phyloP scores from a whole-genome alignment of 1,140 invertebrate genomes.

The Caerostris extrusa region DNA sequence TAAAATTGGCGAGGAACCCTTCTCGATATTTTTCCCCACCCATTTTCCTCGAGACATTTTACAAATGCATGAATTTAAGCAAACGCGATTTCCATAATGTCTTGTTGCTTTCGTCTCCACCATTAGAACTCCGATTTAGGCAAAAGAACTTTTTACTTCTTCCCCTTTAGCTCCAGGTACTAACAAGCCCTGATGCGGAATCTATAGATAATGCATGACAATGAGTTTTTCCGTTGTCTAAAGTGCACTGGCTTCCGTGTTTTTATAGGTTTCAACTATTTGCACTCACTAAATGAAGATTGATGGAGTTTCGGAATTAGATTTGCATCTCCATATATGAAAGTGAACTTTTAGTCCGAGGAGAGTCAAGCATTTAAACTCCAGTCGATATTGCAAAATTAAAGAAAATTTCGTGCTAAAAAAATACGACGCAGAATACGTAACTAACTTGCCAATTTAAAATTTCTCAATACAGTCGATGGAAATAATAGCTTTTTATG shows the following conservation, averaged over 20 bases:
- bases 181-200: slow-evolving; percentile 49
- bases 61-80: slow-evolving; percentile 76
- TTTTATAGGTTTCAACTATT: slow-evolving; percentile 62
- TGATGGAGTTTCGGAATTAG: slow-evolving; percentile 74
- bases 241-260: slow-evolving; percentile 21
- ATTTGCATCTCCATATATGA: slow-evolving; percentile 24
- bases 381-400: not conserved
- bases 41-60: slow-evolving; percentile 62
- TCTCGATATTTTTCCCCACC: slow-evolving; percentile 29
- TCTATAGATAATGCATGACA: slow-evolving; percentile 73
- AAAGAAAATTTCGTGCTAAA: not conserved
- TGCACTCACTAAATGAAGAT: slow-evolving; percentile 61
- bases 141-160: not conserved
- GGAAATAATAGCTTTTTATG: too few species aligned
- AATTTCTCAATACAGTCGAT: too few species aligned
- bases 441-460: too few species aligned
- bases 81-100: slow-evolving; percentile 76
- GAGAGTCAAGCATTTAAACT: not conserved
- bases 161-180: slow-evolving; percentile 18
- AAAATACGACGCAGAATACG: too few species aligned
- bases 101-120: slow-evolving; percentile 60
- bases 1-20: slow-evolving; percentile 61
- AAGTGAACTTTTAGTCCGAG: not conserved
- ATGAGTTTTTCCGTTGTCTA: slow-evolving; percentile 27
- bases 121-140: slow-evolving; percentile 73